These are phyloP conservation scores for Empidonax traillii DNA, from an alignment of 2,113 vertebrate genomes.

Conservation along the genomic window DNA sequence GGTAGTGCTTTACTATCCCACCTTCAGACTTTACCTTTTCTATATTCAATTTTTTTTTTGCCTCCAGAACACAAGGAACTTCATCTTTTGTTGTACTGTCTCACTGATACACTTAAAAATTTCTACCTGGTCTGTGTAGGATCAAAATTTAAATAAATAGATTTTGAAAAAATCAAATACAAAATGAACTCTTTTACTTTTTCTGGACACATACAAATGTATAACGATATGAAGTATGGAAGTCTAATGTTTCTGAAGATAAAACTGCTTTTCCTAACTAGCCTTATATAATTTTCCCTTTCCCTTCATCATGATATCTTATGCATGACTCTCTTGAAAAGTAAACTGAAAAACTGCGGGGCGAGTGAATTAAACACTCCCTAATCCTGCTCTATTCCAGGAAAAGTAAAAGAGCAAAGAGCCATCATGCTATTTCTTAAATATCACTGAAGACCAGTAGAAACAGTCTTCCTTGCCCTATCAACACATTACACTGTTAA, in stretches of 20 bases:
- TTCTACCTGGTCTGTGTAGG: background rate
- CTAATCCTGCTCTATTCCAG: background rate
- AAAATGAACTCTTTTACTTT: background rate
- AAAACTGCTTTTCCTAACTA: background rate
- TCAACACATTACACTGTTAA: background rate
- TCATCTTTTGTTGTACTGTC: background rate
- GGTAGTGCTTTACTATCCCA: background rate
- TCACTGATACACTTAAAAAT: accelerated
- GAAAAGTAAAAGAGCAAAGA: background rate
- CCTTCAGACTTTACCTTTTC: background rate
- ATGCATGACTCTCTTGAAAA: background rate
- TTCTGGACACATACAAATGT: background rate
- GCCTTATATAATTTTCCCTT: background rate
- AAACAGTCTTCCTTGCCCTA: background rate
- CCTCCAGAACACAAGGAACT: background rate
- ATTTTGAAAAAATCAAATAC: background rate
- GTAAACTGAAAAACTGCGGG: background rate
- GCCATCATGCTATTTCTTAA: background rate
- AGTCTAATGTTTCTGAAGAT: background rate
- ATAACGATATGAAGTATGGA: background rate
- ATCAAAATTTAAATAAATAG: background rate
- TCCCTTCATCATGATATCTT: background rate
- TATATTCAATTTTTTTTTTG: background rate
- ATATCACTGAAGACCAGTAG: background rate
- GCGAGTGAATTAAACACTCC: background rate